These are phyloP conservation scores for Petrocephalus zakoni DNA, from an alignment of 2,113 vertebrate species.

Conservation along the genomic window DNA sequence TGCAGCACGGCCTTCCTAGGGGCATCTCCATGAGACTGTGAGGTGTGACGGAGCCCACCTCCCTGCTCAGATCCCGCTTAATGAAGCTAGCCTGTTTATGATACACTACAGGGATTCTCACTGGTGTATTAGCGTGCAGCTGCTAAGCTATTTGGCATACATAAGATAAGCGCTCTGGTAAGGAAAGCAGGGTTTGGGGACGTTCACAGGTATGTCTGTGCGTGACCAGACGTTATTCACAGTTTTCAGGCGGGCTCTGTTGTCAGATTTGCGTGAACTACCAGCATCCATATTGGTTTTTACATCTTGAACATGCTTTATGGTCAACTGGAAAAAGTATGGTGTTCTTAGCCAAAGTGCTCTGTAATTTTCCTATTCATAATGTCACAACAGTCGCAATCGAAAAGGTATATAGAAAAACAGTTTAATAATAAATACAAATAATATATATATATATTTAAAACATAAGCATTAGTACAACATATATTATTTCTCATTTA, in stretches of 20 bases:
- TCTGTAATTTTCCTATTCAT: background rate
- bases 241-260: background rate
- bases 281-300: background rate
- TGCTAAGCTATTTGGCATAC: background rate
- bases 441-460: conserved; percentile 52
- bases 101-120: background rate
- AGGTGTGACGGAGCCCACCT: background rate
- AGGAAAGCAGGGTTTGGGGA: background rate
- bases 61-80: background rate
- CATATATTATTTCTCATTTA: conserved; percentile 53
- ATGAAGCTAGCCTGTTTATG: background rate
- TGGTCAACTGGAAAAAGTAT: background rate
- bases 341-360: background rate
- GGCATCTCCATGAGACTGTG: background rate
- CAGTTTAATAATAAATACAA: conserved; percentile 54
- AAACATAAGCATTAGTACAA: conserved; percentile 44
- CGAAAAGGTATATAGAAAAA: conserved; percentile 53
- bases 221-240: background rate
- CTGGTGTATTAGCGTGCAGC: background rate
- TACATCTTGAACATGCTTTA: background rate
- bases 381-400: background rate
- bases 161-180: background rate
- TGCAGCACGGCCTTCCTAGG: background rate
- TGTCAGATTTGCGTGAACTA: background rate
- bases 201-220: background rate